Evolutionary conservation across 2,888 invertebrate species (phyloP), one percentile per base, ranked within the genome.

Genomic region (Nipponacmea schrenckii): DNA sequence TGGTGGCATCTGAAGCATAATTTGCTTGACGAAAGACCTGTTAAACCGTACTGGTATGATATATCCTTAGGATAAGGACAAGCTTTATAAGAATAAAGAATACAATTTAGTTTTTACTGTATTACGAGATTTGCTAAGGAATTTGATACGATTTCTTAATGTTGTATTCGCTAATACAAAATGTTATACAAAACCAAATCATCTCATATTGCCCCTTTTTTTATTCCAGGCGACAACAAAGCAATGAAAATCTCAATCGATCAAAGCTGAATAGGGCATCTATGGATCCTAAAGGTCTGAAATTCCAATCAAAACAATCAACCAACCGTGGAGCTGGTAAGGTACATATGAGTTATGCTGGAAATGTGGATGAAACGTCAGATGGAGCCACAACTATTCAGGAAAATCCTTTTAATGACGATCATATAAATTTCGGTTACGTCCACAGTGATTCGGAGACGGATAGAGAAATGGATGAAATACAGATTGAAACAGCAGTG

Each of bases 401-500:
- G 44, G 71, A 80, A 27, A 82, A 82, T 71, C 82, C 82, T 0
- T 64, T 82, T n/a, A 75, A 74, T 17, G 76, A 78, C 39, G 63
- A 71, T 62, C 75, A 72, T 14, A 70, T 77, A 10, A 78, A 77
- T 64, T 72, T 77, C 48, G 80, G 78, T 4, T 81, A 79, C 73
- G 67, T 78, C 20, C 76, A 74, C 56, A 77, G 76, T 64, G 78
- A 77, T 75, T 79, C 81, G 17, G 75, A 80, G 70, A 77, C 76
- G 71, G 77, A 79, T 64, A 64, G 79, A 62, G 80, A 78, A 50
- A 67, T 78, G 44, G 71, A 76, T 62, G 82, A 82, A 69, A 81
- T 82, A 26, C 78, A 82, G 62, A 72, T 82, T 46, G 81, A 81
- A 64, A 81, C 82, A 44, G 80, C 82, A 2, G 80, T 82, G 2